phyloP scores from a whole-genome alignment of 2,888 invertebrate genomes.

The Smittia sp. region DNA sequence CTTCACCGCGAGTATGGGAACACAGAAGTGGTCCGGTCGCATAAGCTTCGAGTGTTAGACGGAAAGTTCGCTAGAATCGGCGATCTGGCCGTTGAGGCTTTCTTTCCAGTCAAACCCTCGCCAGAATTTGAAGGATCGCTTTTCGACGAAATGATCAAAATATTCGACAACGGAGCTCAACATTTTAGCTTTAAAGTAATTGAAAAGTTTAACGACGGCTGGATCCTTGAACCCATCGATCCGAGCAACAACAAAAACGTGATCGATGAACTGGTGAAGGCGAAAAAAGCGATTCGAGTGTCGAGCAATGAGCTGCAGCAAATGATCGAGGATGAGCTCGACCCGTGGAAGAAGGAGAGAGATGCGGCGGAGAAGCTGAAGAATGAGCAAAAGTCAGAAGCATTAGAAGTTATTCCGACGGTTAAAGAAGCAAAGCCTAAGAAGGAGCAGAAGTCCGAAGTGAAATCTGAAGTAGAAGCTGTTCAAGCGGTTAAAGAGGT shows the following conservation, averaged over 20 bases:
- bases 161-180: constrained; percentile 44
- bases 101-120: constrained; percentile 48
- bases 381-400: background rate
- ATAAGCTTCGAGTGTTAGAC: constrained; percentile 56
- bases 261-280: constrained; percentile 46
- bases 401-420: background rate
- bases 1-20: constrained; percentile 70
- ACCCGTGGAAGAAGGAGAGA: background rate
- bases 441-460: too few relatives aligned
- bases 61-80: constrained; percentile 52
- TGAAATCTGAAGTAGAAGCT: background rate
- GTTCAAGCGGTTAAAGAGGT: background rate
- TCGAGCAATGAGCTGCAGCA: constrained; percentile 49
- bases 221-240: constrained; percentile 47
- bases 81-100: constrained; percentile 50
- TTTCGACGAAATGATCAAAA: constrained; percentile 45
- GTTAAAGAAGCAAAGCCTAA: too few relatives aligned
- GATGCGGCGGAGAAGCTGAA: background rate
- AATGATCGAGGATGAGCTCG: constrained; percentile 43
- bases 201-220: constrained; percentile 47
- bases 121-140: constrained; percentile 43
- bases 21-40: constrained; percentile 57
- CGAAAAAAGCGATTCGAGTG: constrained; percentile 45
- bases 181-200: constrained; percentile 48
- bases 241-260: constrained; percentile 45